Evolutionary conservation across 2,797 vertebrate genomes (phyloP), one percentile per base, ranked within the genome.

Genomic region (Sebastes hubbsi): DNA sequence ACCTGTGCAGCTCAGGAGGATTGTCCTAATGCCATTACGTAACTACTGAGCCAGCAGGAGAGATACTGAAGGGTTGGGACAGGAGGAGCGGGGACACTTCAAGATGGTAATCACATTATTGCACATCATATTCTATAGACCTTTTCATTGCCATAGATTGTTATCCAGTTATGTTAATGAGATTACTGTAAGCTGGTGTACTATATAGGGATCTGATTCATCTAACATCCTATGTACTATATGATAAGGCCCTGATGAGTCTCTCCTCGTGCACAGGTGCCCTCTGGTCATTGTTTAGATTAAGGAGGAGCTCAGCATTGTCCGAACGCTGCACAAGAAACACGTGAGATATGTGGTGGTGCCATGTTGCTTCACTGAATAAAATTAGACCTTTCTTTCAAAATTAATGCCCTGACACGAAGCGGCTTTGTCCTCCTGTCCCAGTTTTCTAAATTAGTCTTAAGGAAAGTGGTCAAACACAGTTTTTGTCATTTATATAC

Each of bases 21-120:
- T 95, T 95, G 91, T 78, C 70, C 70, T 95, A 95, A 95, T 90
- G 82, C 87, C 87, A 92, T 95, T 93, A 93, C 68, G 84, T 85
- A 90, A 77, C 78, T 78, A 89, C 91, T 92, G 92, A 94, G 89
- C 86, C 84, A 91, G 89, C 87, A 88, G 78, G 64, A 86, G 64
- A 71, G 59, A 83, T 85, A 73, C 24, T 49, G 29, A 69, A 36
- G 54, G 38, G 72, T 58, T 81, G 73, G 54, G 52, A 82, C 81
- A 79, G 65, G 66, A 74, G 55, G 75, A 71, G 56, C 25, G 1
- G 78, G 69, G 74, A 82, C 82, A 60, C 56, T 60, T 32, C 14
- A 70, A 42, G 29, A 69, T 80, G 61, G 14, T 91, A 85, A 91
- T 88, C 83, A 88, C 72, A 77, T 92, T 80, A 77, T 46, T 78